Evolutionary conservation across 2,888 invertebrate species (phyloP).

Genomic region (Linyphia triangularis): DNA sequence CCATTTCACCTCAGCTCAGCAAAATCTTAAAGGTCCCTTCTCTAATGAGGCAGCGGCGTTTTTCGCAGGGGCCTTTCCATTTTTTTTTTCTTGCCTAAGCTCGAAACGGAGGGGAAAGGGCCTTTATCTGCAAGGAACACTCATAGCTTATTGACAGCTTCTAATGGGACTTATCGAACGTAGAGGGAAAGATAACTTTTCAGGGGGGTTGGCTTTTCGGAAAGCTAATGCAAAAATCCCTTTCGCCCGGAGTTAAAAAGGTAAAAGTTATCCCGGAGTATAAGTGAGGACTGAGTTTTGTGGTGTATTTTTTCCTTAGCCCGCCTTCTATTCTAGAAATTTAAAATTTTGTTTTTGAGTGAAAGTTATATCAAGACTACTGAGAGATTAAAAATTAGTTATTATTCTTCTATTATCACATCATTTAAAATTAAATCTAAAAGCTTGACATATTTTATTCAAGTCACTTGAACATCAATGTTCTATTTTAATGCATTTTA

Average conservation of each 20-base stretch:
- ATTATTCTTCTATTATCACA: not conserved
- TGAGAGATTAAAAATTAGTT: not conserved
- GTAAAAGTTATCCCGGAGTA: slow-evolving; percentile 53
- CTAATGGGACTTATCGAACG: slow-evolving; percentile 75
- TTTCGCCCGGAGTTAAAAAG: slow-evolving; percentile 61
- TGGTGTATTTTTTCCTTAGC: slow-evolving; percentile 20
- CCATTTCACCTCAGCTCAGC: slow-evolving; percentile 54
- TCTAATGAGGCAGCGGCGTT: slow-evolving; percentile 65
- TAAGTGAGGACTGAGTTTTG: slow-evolving; percentile 25
- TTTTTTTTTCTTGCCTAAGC: slow-evolving; percentile 46
- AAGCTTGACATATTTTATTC: no score
- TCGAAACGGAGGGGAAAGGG: slow-evolving; percentile 66
- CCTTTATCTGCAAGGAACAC: slow-evolving; percentile 74
- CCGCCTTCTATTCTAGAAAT: not conserved
- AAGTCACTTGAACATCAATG: no score
- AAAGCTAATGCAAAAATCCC: slow-evolving; percentile 66
- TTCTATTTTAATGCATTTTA: no score
- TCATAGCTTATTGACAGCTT: slow-evolving; percentile 75
- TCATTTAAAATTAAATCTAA: not conserved
- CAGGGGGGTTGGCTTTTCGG: slow-evolving; percentile 28
- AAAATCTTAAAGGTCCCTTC: slow-evolving; percentile 64
- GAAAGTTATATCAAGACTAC: not conserved
- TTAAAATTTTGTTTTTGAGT: not conserved
- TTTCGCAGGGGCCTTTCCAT: slow-evolving; percentile 18
- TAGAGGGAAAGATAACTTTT: slow-evolving; percentile 65